phyloP scores from a whole-genome alignment of 2,888 invertebrate genomes.

The Balanococcus diminutus region DNA sequence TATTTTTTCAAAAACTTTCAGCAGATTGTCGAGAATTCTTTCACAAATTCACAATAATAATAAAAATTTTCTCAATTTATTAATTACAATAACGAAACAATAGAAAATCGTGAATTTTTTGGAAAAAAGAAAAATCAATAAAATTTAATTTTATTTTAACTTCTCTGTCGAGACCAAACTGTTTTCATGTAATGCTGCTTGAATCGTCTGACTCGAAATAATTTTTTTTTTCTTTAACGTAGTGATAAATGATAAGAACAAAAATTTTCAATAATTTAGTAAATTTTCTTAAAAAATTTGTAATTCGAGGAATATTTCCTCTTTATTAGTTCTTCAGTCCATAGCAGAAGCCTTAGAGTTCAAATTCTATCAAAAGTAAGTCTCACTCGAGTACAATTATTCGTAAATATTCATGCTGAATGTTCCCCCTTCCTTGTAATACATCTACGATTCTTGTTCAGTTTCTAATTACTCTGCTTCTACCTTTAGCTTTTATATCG shows the following conservation, averaged over 20 bases:
- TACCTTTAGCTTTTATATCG: background rate
- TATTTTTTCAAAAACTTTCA: no score
- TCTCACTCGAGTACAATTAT: background rate
- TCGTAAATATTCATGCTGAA: background rate
- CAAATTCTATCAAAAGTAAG: background rate
- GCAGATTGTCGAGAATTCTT: no score
- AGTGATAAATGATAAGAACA: background rate
- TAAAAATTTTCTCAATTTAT: no score
- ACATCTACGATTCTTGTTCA: background rate
- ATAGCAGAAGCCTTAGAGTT: background rate
- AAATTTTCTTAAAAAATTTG: background rate
- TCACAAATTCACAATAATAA: no score
- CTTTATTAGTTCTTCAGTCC: background rate
- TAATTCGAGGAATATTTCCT: background rate
- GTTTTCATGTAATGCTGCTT: background rate
- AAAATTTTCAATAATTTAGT: background rate
- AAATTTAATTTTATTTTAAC: no score
- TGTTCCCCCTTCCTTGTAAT: background rate
- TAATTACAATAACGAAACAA: no score
- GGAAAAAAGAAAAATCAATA: no score
- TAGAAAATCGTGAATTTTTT: no score
- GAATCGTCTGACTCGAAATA: background rate
- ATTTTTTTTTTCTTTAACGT: background rate
- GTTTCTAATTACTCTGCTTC: background rate
- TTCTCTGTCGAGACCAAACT: no score